phyloP scores from a whole-genome alignment of 2,113 vertebrate genomes.

The Macroglossus sobrinus region DNA sequence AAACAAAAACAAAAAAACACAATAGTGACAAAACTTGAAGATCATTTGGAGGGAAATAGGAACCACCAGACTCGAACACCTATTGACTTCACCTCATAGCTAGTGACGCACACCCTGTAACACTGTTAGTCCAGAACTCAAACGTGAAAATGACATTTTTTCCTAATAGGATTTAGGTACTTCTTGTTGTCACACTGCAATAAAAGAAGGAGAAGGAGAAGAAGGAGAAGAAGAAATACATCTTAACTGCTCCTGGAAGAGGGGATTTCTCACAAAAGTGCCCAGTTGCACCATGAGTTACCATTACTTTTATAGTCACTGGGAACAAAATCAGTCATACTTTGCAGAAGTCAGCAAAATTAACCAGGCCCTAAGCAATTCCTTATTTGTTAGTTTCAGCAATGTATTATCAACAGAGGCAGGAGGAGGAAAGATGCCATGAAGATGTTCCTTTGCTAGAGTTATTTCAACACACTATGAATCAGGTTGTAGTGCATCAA shows the following conservation, averaged over 20 bases:
- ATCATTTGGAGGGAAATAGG: neutral
- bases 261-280: slow-evolving; percentile 64
- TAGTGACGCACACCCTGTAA: neutral
- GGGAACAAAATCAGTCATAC: slow-evolving; percentile 59
- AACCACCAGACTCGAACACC: neutral
- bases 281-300: slow-evolving; percentile 67
- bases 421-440: neutral
- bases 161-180: slow-evolving; percentile 79
- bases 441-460: neutral
- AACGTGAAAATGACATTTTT: slow-evolving; percentile 77
- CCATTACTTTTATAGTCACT: slow-evolving; percentile 51
- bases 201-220: neutral
- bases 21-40: neutral
- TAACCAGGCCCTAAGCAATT: slow-evolving; percentile 71
- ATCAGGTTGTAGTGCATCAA: slow-evolving; percentile 55
- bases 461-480: neutral
- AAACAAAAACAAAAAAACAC: too few relatives aligned
- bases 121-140: slow-evolving; percentile 16
- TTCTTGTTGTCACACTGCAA: slow-evolving; percentile 64
- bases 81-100: neutral
- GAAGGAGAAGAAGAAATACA: neutral
- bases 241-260: slow-evolving; percentile 70
- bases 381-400: slow-evolving; percentile 52
- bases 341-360: slow-evolving; percentile 60
- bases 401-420: neutral